Conservation (phyloP, 2,113 vertebrate genomes). For the Rhizomys pruinosus region DNA sequence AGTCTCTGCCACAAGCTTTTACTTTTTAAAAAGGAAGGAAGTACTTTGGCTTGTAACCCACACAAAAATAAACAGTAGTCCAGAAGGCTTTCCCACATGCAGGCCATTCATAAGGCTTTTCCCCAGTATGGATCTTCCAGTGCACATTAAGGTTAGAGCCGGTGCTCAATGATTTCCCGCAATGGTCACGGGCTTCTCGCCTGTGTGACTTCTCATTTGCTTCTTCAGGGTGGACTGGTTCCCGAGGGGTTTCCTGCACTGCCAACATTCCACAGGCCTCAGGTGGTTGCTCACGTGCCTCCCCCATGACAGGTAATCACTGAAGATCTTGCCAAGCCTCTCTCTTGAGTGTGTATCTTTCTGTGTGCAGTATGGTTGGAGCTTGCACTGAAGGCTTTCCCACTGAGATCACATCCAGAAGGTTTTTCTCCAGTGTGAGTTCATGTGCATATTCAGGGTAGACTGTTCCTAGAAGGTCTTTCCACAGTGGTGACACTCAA, state of each 20-base stretch:
- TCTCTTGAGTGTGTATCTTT: constrained; percentile 76
- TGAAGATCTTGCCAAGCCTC: constrained; percentile 72
- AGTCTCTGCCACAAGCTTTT: too few species aligned
- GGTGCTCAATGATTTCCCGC: constrained; percentile 81
- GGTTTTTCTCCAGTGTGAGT: constrained; percentile 79
- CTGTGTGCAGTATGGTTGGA: constrained; percentile 75
- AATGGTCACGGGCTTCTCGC: constrained; percentile 82
- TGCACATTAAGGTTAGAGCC: constrained; percentile 80
- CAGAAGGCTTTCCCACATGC: too few species aligned
- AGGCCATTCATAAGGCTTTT: constrained; percentile 83
- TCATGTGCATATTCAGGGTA: constrained; percentile 78
- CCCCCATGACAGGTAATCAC: constrained; percentile 85
- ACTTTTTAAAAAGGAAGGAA: too few species aligned
- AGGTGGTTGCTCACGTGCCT: constrained; percentile 88
- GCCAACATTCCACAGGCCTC: constrained; percentile 85
- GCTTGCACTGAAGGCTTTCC: constrained; percentile 76
- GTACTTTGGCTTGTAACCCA: too few species aligned
- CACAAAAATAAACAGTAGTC: too few species aligned
- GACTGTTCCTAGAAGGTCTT: constrained; percentile 79
- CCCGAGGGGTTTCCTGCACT: constrained; percentile 88
- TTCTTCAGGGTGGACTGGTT: constrained; percentile 87
- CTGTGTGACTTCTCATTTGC: constrained; percentile 83
- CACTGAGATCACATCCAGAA: constrained; percentile 68
- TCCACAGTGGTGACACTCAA: constrained; percentile 71
- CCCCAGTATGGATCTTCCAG: constrained; percentile 79